Conservation (phyloP, 2,888 invertebrate genomes). For the Dolomedes plantarius region DNA sequence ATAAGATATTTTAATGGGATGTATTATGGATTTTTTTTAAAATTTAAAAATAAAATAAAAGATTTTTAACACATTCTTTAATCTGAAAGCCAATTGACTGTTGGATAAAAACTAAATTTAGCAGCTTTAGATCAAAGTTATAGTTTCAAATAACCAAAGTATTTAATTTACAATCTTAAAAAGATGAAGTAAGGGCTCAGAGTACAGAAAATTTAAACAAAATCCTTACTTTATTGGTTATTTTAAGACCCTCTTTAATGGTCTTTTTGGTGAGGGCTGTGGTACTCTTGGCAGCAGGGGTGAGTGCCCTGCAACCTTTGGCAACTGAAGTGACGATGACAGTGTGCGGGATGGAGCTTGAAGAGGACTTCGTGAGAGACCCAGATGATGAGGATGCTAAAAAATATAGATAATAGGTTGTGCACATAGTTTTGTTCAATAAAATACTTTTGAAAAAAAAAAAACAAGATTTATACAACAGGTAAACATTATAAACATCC, state of each 20-base stretch:
- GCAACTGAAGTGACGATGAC: conserved; percentile 68
- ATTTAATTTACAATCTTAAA: too few species aligned
- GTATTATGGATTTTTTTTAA: too few species aligned
- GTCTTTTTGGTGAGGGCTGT: conserved; percentile 50
- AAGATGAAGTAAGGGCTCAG: too few species aligned
- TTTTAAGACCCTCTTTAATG: conserved; percentile 48
- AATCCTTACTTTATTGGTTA: conserved; percentile 33
- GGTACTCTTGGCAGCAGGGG: conserved; percentile 75
- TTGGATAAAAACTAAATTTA: too few species aligned
- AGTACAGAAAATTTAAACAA: too few species aligned
- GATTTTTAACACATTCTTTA: too few species aligned
- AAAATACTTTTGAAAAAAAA: background rate
- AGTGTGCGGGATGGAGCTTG: conserved; percentile 56
- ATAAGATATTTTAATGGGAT: too few species aligned
- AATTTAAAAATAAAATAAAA: too few species aligned
- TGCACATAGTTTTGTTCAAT: too few species aligned
- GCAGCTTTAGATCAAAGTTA: too few species aligned
- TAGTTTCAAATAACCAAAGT: too few species aligned
- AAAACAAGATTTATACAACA: background rate
- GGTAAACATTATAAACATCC: background rate
- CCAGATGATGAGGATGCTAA: conserved; percentile 66
- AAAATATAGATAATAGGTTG: conserved; percentile 9
- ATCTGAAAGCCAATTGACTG: too few species aligned
- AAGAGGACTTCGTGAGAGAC: conserved; percentile 50
- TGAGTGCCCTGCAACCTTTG: conserved; percentile 75